Conservation (phyloP, 2,113 vertebrate genomes). For the Salvator merianae region DNA sequence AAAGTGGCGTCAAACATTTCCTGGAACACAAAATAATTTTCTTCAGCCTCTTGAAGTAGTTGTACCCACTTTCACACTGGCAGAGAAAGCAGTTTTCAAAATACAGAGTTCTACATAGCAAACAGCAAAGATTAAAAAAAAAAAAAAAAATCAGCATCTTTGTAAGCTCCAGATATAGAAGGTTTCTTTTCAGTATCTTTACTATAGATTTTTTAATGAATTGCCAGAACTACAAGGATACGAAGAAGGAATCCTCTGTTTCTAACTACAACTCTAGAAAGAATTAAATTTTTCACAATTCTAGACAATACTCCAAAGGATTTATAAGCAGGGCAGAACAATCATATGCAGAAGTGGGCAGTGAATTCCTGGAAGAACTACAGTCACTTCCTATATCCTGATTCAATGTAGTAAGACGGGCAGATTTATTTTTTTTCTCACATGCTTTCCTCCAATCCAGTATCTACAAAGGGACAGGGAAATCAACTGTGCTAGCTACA, state of each 20-base stretch:
- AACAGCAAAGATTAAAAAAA: not conserved
- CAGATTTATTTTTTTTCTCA: not conserved
- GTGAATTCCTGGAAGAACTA: not conserved
- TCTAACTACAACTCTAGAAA: not conserved
- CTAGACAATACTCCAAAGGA: not conserved
- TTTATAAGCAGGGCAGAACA: not conserved
- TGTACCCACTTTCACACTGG: not conserved
- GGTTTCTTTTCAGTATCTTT: not conserved
- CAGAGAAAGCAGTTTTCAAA: not conserved
- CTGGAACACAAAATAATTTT: slow-evolving; percentile 63
- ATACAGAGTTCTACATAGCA: not conserved
- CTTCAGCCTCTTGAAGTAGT: not conserved
- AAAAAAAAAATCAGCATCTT: too few relatives aligned
- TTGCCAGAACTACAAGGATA: not conserved
- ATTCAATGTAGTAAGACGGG: not conserved
- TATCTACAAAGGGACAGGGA: not conserved
- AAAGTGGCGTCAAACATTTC: slow-evolving; percentile 98
- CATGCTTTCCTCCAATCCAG: not conserved
- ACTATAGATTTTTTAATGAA: not conserved
- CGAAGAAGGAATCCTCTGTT: not conserved
- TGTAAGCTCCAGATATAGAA: not conserved
- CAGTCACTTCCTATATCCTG: not conserved
- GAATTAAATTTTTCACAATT: not conserved
- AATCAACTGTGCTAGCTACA: not conserved
- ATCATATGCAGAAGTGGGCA: not conserved